Conservation (phyloP, 2,797 vertebrate genomes). For the Percopsis omiscomaycus region DNA sequence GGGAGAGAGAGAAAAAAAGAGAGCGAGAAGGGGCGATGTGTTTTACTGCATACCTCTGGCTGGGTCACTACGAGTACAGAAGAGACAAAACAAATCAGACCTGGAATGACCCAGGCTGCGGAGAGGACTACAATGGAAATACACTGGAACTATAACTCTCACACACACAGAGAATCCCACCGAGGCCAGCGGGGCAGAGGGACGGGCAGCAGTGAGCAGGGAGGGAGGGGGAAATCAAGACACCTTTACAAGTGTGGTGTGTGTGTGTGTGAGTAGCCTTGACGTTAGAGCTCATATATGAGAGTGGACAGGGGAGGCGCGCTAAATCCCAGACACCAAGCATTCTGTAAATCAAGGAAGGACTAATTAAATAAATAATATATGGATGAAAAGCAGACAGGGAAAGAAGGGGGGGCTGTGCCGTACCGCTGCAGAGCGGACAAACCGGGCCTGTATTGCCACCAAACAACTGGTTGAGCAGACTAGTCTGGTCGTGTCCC, state of each 20-base stretch:
- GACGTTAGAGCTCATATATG: no score
- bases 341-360: no score
- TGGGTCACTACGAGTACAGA: constrained; percentile 77
- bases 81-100: constrained; percentile 74
- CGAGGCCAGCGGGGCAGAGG: constrained; percentile 10
- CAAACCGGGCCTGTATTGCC: constrained; percentile 56
- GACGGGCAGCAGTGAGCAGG: not conserved
- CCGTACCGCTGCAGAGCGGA: constrained; percentile 37
- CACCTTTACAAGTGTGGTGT: not conserved
- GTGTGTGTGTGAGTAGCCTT: no score
- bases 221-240: constrained; percentile 4
- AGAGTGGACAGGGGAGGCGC: no score
- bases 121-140: constrained; percentile 54
- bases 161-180: constrained; percentile 35
- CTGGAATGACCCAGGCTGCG: constrained; percentile 62
- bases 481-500: constrained; percentile 72
- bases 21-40: constrained; percentile 64
- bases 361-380: constrained; percentile 8
- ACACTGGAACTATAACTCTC: constrained; percentile 33
- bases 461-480: constrained; percentile 62
- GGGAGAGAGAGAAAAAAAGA: constrained; percentile 27
- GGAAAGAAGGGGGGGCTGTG: constrained; percentile 42
- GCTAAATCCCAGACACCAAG: no score
- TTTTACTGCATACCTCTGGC: constrained; percentile 70
- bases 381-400: constrained; percentile 24